A percentile compares a stretch with the other conserved stretches of the same genome.
phyloP scores from a whole-genome alignment of 2,797 vertebrate genomes.

The Sebastes umbrosus region DNA sequence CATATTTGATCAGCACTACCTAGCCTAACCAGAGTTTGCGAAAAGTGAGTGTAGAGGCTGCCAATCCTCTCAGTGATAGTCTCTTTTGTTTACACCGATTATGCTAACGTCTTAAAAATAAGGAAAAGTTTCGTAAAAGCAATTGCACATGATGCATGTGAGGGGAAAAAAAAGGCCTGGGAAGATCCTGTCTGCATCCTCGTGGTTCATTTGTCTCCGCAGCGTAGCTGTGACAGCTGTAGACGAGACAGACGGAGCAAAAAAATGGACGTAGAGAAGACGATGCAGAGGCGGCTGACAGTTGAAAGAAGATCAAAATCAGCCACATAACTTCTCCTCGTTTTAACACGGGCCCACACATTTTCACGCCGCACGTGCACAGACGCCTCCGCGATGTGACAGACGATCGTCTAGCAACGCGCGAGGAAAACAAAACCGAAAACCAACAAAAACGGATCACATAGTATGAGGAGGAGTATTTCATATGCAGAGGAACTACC shows the following conservation, averaged over 20 bases:
- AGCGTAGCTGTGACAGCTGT: conserved; percentile 15
- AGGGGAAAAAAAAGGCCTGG: background rate
- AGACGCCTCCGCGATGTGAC: conserved; percentile 34
- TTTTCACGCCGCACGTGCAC: conserved; percentile 2
- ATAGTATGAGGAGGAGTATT: conserved; percentile 26
- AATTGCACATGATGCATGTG: background rate
- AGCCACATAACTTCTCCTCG: conserved; percentile 17
- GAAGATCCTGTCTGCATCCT: conserved; percentile 28
- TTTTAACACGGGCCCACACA: conserved; percentile 28
- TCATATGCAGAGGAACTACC: conserved; percentile 21
- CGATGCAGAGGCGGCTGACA: conserved; percentile 35
- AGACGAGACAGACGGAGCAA: conserved; percentile 25
- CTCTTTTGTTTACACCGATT: background rate
- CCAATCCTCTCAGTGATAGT: background rate
- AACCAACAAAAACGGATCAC: conserved; percentile 35
- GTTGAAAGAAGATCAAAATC: conserved; percentile 49
- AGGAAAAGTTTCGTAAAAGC: background rate
- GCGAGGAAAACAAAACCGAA: conserved; percentile 2
- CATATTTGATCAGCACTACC: too few relatives aligned
- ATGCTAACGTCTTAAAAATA: background rate
- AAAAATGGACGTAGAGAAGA: conserved; percentile 32
- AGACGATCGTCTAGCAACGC: conserved; percentile 6
- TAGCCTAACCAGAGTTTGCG: too few relatives aligned
- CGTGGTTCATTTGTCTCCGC: conserved; percentile 42
- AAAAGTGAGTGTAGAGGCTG: background rate